These are phyloP conservation scores for Argyra leucocephala DNA, from an alignment of 2,888 invertebrate species.

Conservation along the genomic window DNA sequence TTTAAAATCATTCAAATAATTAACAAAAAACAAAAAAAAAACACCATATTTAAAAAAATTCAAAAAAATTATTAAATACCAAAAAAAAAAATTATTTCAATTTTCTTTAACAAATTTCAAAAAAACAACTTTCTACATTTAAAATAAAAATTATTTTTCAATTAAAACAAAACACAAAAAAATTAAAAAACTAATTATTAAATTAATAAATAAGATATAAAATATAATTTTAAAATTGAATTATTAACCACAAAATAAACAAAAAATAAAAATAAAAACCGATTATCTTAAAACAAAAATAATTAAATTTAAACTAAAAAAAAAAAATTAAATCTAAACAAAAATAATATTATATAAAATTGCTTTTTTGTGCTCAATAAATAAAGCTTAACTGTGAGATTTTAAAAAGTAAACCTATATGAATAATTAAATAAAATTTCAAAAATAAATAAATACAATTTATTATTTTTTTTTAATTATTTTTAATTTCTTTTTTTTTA, in stretches of 20 bases:
- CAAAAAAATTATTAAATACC: too few species aligned
- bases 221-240: constrained; percentile 5
- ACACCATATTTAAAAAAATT: too few species aligned
- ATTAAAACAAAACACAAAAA: too few species aligned
- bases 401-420: constrained; percentile 22
- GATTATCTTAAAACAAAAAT: constrained; percentile 17
- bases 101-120: too few species aligned
- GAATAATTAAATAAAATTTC: constrained; percentile 23
- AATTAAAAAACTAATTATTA: background rate
- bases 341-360: constrained; percentile 25
- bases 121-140: too few species aligned
- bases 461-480: too few species aligned
- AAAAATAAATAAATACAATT: constrained; percentile 22
- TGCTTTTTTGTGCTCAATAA: constrained; percentile 42
- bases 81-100: too few species aligned
- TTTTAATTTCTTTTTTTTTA: too few species aligned
- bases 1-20: too few species aligned
- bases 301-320: constrained; percentile 24
- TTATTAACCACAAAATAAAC: constrained; percentile 12
- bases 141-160: too few species aligned
- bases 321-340: background rate
- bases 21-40: too few species aligned
- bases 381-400: constrained; percentile 44
- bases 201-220: constrained; percentile 5
- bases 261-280: constrained; percentile 17